Evolutionary conservation across 2,113 vertebrate genomes (phyloP).

Genomic region (Atlantisia rogersi): DNA sequence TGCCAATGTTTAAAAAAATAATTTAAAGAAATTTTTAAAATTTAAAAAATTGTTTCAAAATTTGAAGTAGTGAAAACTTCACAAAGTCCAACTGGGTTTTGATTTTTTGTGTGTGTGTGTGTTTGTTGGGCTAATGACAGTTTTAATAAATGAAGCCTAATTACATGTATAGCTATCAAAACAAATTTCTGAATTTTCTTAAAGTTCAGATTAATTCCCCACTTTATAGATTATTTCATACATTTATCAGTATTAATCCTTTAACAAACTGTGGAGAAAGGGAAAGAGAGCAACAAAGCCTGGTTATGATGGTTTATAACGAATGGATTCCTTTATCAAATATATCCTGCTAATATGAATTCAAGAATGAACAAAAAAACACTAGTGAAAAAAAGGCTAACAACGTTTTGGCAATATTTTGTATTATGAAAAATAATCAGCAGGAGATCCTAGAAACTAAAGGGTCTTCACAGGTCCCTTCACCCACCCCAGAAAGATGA

Average conservation of each 20-base stretch:
- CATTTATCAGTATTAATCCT: not conserved
- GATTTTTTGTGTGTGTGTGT: not conserved
- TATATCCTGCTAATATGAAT: not conserved
- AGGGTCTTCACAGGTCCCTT: not conserved
- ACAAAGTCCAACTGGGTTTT: not conserved
- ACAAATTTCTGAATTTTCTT: not conserved
- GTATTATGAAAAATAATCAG: not conserved
- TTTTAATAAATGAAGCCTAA: not conserved
- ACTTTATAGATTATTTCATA: not conserved
- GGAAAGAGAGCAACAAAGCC: not conserved
- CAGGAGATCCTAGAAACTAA: not conserved
- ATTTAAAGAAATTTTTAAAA: not conserved
- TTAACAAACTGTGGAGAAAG: not conserved
- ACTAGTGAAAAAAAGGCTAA: not conserved
- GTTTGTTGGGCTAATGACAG: not conserved
- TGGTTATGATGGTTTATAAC: not conserved
- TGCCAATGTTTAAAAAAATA: not conserved
- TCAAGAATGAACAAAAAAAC: not conserved
- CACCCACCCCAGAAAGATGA: not conserved
- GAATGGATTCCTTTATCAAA: not conserved
- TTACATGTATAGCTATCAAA: not conserved
- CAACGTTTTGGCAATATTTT: not conserved
- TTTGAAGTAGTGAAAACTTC: not conserved
- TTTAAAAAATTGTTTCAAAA: not conserved
- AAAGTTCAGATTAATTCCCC: not conserved